Evolutionary conservation across 2,888 invertebrate genomes (phyloP).

Genomic region (Tuta absoluta): DNA sequence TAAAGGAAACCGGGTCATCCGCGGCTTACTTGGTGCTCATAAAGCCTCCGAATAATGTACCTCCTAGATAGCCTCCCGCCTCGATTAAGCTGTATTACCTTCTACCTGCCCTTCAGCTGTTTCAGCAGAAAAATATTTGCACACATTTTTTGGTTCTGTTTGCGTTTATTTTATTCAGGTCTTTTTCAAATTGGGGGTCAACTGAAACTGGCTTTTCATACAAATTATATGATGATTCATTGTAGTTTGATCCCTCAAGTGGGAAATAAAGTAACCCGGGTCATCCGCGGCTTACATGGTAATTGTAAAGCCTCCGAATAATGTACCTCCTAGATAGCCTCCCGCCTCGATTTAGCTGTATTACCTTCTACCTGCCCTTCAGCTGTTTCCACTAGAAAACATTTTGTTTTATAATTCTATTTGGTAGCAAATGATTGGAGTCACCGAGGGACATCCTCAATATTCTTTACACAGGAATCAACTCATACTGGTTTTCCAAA

Average conservation of each 20-base stretch:
- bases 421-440: not conserved
- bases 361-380: conserved; percentile 53
- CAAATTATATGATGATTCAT: no score
- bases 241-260: no score
- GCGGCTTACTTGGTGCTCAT: conserved; percentile 67
- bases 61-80: conserved; percentile 57
- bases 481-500: no score
- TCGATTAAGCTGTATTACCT: conserved; percentile 69
- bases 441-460: no score
- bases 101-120: conserved; percentile 58
- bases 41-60: conserved; percentile 74
- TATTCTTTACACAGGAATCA: no score
- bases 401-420: conserved; percentile 23
- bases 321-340: conserved; percentile 61
- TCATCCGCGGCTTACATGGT: conserved; percentile 64
- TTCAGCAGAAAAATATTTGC: conserved; percentile 48
- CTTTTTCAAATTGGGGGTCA: no score
- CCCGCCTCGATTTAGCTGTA: conserved; percentile 72
- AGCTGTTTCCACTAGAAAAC: conserved; percentile 50
- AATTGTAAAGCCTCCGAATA: conserved; percentile 75
- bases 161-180: not conserved
- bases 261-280: conserved; percentile 49
- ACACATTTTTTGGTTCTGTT: conserved; percentile 28
- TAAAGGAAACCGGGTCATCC: conserved; percentile 54
- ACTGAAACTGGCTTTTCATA: no score